phyloP scores from a whole-genome alignment of 1,140 invertebrate species.

The Drosophila repleta region DNA sequence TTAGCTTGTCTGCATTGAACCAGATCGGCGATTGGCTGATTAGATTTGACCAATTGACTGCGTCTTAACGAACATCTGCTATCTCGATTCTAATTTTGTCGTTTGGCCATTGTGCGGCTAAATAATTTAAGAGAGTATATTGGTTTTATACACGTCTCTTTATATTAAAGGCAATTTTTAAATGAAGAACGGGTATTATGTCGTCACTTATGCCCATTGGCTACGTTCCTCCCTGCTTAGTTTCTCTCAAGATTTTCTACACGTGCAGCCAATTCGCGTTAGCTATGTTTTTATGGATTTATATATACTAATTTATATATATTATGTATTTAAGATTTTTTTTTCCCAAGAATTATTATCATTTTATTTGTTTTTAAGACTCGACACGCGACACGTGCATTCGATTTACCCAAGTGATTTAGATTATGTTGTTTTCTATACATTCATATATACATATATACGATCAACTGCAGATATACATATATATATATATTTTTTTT shows the following conservation, averaged over 20 bases:
- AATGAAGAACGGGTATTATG: too few relatives aligned
- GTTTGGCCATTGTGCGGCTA: neutral
- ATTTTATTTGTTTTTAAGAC: slow-evolving; percentile 14
- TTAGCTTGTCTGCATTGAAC: neutral
- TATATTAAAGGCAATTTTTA: too few relatives aligned
- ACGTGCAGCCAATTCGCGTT: too few relatives aligned
- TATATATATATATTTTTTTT: slow-evolving; percentile 3
- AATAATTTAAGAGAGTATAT: too few relatives aligned
- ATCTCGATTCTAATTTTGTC: slow-evolving; percentile 12
- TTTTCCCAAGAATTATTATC: slow-evolving; percentile 10
- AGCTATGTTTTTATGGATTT: too few relatives aligned
- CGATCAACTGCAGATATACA: neutral
- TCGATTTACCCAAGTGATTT: neutral
- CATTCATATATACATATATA: neutral
- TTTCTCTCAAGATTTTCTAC: too few relatives aligned
- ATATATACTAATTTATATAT: too few relatives aligned
- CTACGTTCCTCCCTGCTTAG: too few relatives aligned
- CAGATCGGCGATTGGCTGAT: slow-evolving; percentile 38
- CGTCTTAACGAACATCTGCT: slow-evolving; percentile 1
- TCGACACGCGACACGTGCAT: slow-evolving; percentile 62
- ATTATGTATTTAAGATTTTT: too few relatives aligned
- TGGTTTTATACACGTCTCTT: too few relatives aligned
- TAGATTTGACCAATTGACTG: slow-evolving; percentile 49
- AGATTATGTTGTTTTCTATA: slow-evolving; percentile 3
- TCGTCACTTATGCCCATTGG: too few relatives aligned